Percentiles rank a stretch among this genome's conserved stretches.
These are phyloP conservation scores for Ceramica pisi DNA, from an alignment of 2,888 invertebrate genomes.

Conservation along the genomic window DNA sequence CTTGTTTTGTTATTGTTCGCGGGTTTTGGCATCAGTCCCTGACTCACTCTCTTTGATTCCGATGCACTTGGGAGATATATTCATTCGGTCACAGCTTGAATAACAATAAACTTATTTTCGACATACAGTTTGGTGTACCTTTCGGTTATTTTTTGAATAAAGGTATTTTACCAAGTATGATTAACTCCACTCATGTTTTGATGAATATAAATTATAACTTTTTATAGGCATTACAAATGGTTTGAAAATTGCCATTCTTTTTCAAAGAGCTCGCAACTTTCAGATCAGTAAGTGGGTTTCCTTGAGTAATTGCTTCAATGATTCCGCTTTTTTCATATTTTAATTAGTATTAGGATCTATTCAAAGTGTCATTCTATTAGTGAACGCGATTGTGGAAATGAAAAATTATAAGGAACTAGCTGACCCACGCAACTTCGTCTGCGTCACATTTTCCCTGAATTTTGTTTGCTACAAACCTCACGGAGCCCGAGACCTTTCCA, in stretches of 20 bases:
- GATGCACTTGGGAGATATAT: constrained; percentile 52
- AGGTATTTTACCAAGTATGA: neutral
- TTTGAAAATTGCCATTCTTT: neutral
- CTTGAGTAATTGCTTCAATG: neutral
- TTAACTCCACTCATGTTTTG: neutral
- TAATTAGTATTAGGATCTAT: too few relatives aligned
- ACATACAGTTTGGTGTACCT: neutral
- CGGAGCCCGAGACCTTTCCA: too few relatives aligned
- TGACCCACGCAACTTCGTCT: too few relatives aligned
- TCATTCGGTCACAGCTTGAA: constrained; percentile 52
- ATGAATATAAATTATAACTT: neutral
- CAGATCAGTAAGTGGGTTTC: neutral
- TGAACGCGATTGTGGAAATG: too few relatives aligned
- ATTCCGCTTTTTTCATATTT: neutral
- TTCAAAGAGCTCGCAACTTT: neutral
- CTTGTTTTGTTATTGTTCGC: constrained; percentile 68
- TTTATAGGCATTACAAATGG: neutral
- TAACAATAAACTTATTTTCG: constrained; percentile 46
- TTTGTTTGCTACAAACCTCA: too few relatives aligned
- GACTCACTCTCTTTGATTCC: constrained; percentile 63
- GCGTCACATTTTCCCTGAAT: too few relatives aligned
- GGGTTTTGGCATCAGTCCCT: constrained; percentile 64
- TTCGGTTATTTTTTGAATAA: neutral
- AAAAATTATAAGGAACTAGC: too few relatives aligned
- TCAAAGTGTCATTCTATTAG: too few relatives aligned